Percentiles rank a stretch among this genome's conserved stretches.
Evolutionary conservation across 2,113 vertebrate species (phyloP).

Genomic region (Sterrhoptilus dennistouni): DNA sequence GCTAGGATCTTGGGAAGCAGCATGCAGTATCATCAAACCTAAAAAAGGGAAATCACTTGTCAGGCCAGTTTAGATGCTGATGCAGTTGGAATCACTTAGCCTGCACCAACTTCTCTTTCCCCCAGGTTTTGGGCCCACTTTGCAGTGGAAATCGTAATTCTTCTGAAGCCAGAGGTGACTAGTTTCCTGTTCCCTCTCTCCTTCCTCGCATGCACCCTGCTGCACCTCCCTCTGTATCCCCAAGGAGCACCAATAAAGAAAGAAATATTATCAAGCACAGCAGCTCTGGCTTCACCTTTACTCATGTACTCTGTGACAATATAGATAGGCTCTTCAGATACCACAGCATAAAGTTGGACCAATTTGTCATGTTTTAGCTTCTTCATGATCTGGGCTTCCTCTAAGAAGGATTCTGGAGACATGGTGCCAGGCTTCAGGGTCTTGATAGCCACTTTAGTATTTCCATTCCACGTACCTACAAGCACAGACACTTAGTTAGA

Average conservation of each 20-base stretch:
- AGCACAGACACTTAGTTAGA: constrained; percentile 56
- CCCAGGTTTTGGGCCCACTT: not conserved
- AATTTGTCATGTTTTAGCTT: constrained; percentile 95
- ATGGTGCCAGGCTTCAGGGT: constrained; percentile 97
- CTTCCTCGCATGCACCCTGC: not conserved
- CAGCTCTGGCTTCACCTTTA: constrained; percentile 80
- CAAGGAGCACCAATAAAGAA: not conserved
- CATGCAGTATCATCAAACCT: not conserved
- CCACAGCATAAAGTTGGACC: constrained; percentile 96
- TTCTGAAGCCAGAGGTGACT: not conserved
- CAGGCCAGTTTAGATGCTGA: not conserved
- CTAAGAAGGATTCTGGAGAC: constrained; percentile 97
- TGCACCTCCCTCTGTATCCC: not conserved
- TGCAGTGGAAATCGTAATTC: not conserved
- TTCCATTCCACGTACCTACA: constrained; percentile 95
- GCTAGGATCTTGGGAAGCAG: not conserved
- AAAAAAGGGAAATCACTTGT: not conserved
- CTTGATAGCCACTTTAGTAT: constrained; percentile 99
- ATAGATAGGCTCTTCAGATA: constrained; percentile 97
- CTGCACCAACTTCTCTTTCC: not conserved
- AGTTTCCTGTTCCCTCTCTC: not conserved
- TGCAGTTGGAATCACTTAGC: not conserved
- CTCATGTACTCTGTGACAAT: constrained; percentile 98
- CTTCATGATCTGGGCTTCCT: constrained; percentile 99
- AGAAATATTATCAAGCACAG: not conserved